Conservation (phyloP, 2,797 vertebrate species). For the Melanogrammus aeglefinus region DNA sequence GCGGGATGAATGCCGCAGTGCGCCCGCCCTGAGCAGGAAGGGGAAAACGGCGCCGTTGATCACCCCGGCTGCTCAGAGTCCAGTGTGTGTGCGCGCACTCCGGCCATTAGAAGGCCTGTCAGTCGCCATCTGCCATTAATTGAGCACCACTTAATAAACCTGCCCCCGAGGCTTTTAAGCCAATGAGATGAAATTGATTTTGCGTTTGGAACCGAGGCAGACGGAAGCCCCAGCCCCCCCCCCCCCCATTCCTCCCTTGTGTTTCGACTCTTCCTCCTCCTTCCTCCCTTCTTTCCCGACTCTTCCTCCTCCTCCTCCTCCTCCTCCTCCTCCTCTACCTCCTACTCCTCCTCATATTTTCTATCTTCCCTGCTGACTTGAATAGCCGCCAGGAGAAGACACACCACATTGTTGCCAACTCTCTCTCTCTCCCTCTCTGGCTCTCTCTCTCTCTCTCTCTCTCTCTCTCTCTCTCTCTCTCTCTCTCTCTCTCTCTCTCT, state of each 20-base stretch:
- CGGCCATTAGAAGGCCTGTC: conserved; percentile 32
- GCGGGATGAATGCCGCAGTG: not conserved
- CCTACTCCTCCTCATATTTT: conserved; percentile 36
- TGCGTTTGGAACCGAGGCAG: conserved; percentile 43
- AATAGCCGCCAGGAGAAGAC: conserved; percentile 38
- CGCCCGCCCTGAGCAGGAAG: not conserved
- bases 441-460: conserved; percentile 9
- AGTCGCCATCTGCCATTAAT: conserved; percentile 56
- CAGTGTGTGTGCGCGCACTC: conserved; percentile 4
- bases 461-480: not conserved
- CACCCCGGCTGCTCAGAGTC: conserved; percentile 31
- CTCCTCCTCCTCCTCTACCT: conserved; percentile 10
- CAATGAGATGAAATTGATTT: conserved; percentile 74
- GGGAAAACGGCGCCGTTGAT: conserved; percentile 23
- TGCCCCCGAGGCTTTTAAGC: conserved; percentile 67
- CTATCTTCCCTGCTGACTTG: conserved; percentile 36
- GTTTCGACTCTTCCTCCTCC: conserved; percentile 35
- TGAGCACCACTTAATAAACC: conserved; percentile 65
- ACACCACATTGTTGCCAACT: not conserved
- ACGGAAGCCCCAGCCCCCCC: conserved; percentile 40
- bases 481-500: not conserved
- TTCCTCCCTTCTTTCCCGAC: conserved; percentile 37
- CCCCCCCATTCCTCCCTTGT: conserved; percentile 40
- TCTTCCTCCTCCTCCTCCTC: conserved; percentile 46
- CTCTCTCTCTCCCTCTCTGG: not conserved